Percentiles rank a stretch among this genome's conserved stretches.
phyloP scores from a whole-genome alignment of 2,888 invertebrate species.

The Dysmachus trigonus region DNA sequence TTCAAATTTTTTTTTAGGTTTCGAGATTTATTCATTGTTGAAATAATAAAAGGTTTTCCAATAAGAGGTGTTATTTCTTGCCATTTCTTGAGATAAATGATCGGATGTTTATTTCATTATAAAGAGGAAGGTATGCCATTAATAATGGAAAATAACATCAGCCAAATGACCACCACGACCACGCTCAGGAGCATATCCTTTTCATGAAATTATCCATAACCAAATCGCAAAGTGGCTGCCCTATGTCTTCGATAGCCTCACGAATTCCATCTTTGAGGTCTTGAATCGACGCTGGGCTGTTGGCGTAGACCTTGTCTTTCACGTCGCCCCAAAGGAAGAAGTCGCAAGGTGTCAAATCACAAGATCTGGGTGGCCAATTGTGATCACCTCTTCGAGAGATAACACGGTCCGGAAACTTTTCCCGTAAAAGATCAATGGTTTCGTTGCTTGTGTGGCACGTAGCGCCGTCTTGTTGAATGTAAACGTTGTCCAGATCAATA shows the following conservation, averaged over 20 bases:
- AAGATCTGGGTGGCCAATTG: slow-evolving; percentile 41
- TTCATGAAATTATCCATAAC: not conserved
- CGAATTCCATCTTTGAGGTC: not conserved
- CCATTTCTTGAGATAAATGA: too few species aligned
- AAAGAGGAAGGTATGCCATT: too few species aligned
- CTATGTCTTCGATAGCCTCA: not conserved
- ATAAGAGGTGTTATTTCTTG: too few species aligned
- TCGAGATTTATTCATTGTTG: too few species aligned
- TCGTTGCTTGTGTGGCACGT: not conserved
- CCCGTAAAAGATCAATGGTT: not conserved
- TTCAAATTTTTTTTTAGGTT: too few species aligned
- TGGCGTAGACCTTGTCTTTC: slow-evolving; percentile 31
- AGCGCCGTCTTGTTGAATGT: not conserved
- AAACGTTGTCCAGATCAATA: not conserved
- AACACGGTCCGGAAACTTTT: slow-evolving; percentile 26
- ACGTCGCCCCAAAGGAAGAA: slow-evolving; percentile 30
- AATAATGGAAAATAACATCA: too few species aligned
- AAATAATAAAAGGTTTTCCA: too few species aligned
- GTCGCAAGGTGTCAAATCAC: not conserved
- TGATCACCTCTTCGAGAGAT: slow-evolving; percentile 36
- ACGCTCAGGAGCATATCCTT: slow-evolving; percentile 6
- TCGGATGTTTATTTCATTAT: too few species aligned
- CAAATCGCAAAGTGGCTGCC: not conserved
- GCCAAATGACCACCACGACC: too few species aligned
- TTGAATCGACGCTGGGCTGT: slow-evolving; percentile 7